Base-by-base conservation (phyloP, 1,140 invertebrate genomes). In the Pinna nobilis region DNA sequence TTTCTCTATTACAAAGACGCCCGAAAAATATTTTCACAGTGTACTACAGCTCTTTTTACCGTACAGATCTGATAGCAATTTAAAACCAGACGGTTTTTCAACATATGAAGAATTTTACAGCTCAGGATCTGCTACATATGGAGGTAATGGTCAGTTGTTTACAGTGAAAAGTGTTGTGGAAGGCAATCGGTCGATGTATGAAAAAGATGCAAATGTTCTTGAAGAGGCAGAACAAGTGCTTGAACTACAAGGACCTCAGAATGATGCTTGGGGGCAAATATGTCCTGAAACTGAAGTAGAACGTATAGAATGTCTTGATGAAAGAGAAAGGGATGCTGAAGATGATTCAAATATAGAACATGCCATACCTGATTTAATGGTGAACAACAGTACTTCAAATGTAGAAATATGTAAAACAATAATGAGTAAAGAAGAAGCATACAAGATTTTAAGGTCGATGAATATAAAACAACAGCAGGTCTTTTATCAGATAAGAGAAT, bases 41-140 rank as follows among this genome's bases (percentile, higher is more conserved):
- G 32, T 53, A 6, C 44, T 77, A 11, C 69, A 72, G 41, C 57
- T 77, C 15, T 77, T 61, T 50, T 25, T 73, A 3, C 75, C 75
- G 18, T 57, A 68, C 60, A 49, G 70, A 25, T n/a, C 18, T 20
- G 50, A 72, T 41, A 18, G 4, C 20, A 53, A 68, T 33, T 55
- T 72, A 39, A 71, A 67, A 63, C 75, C 69, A 37, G 9, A 25
- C 13, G 23, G 7, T 35, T 77, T 63, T 63, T 5, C 47, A 67
- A 68, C 37, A 18, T 60, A 47, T 50, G 32, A 67, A 25, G 51
- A 68, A 7, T 72, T 68, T 37, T 68, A 72, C 33, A 53, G 57
- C 13, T 25, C 28, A 47, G 73, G 66, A 15, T 23, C n/a, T 70
- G 73, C 70, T 7, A 33, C 15, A 32, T 32, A 57, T 35, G 5